Evolutionary conservation across 1,140 invertebrate species (phyloP), one percentile per base, ranked within the genome.

Genomic region (Delia radicum): DNA sequence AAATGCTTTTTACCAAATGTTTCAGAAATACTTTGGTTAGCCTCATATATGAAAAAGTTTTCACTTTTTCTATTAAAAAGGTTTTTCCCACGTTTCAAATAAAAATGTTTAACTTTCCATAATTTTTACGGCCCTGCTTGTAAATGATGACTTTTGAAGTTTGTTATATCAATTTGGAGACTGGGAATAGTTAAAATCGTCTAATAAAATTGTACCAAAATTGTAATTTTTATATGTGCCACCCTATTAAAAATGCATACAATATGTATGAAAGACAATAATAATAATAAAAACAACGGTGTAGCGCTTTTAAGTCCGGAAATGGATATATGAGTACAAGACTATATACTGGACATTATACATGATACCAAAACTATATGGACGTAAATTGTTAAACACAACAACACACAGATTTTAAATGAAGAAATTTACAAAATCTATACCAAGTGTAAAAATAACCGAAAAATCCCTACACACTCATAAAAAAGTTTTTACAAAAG

Each of bases 251-350:
- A 33, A 33, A 33, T 33, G 13, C 33, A 42, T 15, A 5, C 37
- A 55, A 55, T 21, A 21, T 18, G n/a, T 21, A 4, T 55, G 48
- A 69, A 37, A 33, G 65, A 33, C 65, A 33, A 69, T 8, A 37
- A 69, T 7, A 67, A 67, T 18, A 29, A 29, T 18, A 69, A 33
- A 28, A 69, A 37, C n/a, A 69, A 33, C 24, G 13, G 29, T 13
- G 65, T 33, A 69, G 18, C 21, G 65, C 33, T 69, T 69, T 69
- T 33, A 37, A 37, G 29, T 69, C 65, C 65, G 29, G 65, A 69
- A 69, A 69, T 69, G 65, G 31, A 69, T 33, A 33, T 31, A 33
- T 33, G 65, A 69, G 31, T 55, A 55, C 48, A 24, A 18, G 15
- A 37, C 3, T 28, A 65, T 12, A 65, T 15, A 65, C 26, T 28